Conservation (phyloP, 2,888 invertebrate genomes). For the Cheilosia scutellata region DNA sequence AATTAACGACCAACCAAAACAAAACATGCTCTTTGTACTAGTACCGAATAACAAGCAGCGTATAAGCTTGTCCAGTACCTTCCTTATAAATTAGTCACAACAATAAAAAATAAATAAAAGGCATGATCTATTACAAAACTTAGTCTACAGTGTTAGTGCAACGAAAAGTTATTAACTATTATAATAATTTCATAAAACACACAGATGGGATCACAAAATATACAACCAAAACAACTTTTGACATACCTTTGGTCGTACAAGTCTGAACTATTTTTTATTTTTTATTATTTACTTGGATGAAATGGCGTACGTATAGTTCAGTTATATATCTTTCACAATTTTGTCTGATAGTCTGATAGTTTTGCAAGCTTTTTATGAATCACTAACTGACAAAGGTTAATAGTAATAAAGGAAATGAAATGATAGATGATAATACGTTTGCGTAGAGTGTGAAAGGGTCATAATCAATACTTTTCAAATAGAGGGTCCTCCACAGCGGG, state of each 20-base stretch:
- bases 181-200: conserved; percentile 30
- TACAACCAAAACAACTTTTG: conserved; percentile 39
- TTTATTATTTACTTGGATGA: conserved; percentile 23
- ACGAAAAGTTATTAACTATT: conserved; percentile 31
- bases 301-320: not conserved
- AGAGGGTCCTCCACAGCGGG: conserved; percentile 43
- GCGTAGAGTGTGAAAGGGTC: conserved; percentile 8
- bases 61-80: not conserved
- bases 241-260: conserved; percentile 63
- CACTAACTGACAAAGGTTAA: conserved; percentile 48
- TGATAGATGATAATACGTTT: conserved; percentile 6
- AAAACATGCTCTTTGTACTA: conserved; percentile 30
- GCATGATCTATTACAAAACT: conserved; percentile 35
- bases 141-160: conserved; percentile 63
- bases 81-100: conserved; percentile 33
- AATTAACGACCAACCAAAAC: conserved; percentile 18
- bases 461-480: conserved; percentile 11
- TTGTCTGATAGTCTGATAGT: conserved; percentile 19
- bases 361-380: conserved; percentile 42
- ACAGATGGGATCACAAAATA: conserved; percentile 47
- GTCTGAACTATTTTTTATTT: conserved; percentile 20
- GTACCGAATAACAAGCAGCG: not conserved
- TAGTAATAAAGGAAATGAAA: conserved; percentile 24
- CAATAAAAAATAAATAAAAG: conserved; percentile 16
- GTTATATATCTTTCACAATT: conserved; percentile 8